Percentiles rank a stretch among this genome's conserved stretches.
Evolutionary conservation across 2,797 vertebrate species (phyloP).

Genomic region (Philypnodon macrostomus): DNA sequence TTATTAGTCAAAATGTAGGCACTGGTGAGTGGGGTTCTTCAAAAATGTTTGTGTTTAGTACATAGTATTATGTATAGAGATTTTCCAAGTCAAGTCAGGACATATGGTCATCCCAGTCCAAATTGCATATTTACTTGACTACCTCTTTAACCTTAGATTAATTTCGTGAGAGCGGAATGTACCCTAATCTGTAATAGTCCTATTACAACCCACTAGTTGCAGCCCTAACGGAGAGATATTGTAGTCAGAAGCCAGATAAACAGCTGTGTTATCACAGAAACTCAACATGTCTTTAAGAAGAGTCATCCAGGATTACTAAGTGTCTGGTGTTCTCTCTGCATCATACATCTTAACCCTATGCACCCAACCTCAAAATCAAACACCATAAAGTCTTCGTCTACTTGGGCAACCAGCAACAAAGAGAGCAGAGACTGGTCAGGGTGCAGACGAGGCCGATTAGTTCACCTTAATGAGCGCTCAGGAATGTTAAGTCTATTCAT

Average conservation of each 20-base stretch:
- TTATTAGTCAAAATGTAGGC: no score
- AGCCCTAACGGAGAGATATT: background rate
- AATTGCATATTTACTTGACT: background rate
- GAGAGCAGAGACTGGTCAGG: slow-evolving; percentile 25
- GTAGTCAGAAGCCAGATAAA: slow-evolving; percentile 13
- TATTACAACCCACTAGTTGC: background rate
- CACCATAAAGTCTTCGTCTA: slow-evolving; percentile 40
- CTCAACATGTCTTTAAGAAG: slow-evolving; percentile 16
- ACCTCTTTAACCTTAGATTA: background rate
- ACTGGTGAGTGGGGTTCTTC: no score
- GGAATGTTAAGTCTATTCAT: slow-evolving; percentile 63
- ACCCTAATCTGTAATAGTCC: background rate
- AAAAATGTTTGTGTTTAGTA: no score
- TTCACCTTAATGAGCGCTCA: slow-evolving; percentile 51
- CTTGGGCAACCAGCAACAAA: slow-evolving; percentile 54
- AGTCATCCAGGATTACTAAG: slow-evolving; percentile 32
- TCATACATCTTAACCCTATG: slow-evolving; percentile 35
- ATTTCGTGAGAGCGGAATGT: background rate
- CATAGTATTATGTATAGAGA: background rate
- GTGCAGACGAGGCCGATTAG: slow-evolving; percentile 49
- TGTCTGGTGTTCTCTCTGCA: slow-evolving; percentile 26
- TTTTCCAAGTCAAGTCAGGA: background rate
- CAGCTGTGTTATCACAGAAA: slow-evolving; percentile 24
- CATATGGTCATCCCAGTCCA: background rate
- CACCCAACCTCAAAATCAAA: slow-evolving; percentile 53